Evolutionary conservation across 2,113 vertebrate species (phyloP), one percentile per base, ranked within the genome.

Genomic region (Rhinopomastus cyanomelas): DNA sequence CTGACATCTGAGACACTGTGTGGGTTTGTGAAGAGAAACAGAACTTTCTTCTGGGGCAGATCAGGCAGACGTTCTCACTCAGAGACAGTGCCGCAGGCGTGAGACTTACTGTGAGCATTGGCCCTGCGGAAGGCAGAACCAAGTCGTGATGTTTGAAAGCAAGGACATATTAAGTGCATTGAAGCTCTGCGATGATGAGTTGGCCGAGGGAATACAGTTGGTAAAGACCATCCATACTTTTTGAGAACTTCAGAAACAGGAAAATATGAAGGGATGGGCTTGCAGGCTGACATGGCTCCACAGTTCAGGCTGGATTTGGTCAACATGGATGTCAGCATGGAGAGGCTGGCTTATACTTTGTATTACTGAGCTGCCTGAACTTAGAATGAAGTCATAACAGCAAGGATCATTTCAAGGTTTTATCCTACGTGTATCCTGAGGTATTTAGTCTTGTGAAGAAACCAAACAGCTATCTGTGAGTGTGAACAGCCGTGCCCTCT

Each of bases 401-500:
- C 8, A 42, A 44, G 8, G 25, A 81, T 91, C 73, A 68, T 61
- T 72, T 90, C 53, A 81, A 1, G 7, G 8, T 88, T 94, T 89
- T 85, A 75, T 81, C 36, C 64, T 85, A 22, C 16, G 2, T 53
- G 19, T 81, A 44, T 85, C 39, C 65, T 56, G 9, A 27, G 30
- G 62, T 89, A 48, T 78, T 87, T 67, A 68, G 42, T 48, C 7
- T 71, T 82, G 65, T 60, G 51, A 89, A 72, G 53, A 85, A 89
- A 77, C 5, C 1, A 68, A n/a, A 60, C 23, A n/a, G n/a, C 21
- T 81, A 1, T 64, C 7, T 62, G 16, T 66, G 36, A 8, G 6
- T 56, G 26, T 80, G 75, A 93, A 27, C 53, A 75, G 52, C 57
- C n/a, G 17, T 86, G 39, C 10, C 32, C 65, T 95, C 73, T 92